Conservation (phyloP, 2,888 invertebrate genomes). For the Chydorus sphaericus region DNA sequence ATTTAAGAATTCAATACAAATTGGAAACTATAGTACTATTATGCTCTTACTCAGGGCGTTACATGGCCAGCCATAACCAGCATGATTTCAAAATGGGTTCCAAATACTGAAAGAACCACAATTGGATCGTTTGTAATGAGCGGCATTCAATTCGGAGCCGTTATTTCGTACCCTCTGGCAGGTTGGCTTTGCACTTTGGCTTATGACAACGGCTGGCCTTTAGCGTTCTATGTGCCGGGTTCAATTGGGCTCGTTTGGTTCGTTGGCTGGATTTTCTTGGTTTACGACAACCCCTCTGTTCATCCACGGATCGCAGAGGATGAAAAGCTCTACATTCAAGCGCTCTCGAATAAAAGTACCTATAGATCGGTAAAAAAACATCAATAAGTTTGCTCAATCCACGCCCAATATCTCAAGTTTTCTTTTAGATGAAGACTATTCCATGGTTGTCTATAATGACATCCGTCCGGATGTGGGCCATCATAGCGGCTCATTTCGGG, state of each 20-base stretch:
- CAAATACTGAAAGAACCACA: constrained; percentile 4
- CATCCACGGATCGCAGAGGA: constrained; percentile 58
- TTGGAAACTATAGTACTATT: too few species aligned
- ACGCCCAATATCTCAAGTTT: too few species aligned
- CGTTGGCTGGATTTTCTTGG: constrained; percentile 29
- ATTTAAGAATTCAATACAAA: too few species aligned
- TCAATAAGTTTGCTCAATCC: too few species aligned
- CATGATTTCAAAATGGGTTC: constrained; percentile 14
- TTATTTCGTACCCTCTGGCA: constrained; percentile 8
- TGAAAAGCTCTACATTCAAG: constrained; percentile 40
- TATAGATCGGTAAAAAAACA: not conserved
- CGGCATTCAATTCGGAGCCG: constrained; percentile 14
- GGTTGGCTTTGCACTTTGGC: constrained; percentile 3
- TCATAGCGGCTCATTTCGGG: constrained; percentile 52
- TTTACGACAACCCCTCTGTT: constrained; percentile 42
- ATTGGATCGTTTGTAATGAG: constrained; percentile 8
- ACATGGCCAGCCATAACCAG: constrained; percentile 73
- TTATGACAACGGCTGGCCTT: constrained; percentile 21
- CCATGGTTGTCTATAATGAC: constrained; percentile 58
- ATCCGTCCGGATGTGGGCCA: constrained; percentile 52
- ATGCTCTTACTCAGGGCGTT: constrained; percentile 50
- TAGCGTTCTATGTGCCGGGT: constrained; percentile 27
- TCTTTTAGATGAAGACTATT: constrained; percentile 34
- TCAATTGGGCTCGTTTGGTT: constrained; percentile 29
- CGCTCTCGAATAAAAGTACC: too few species aligned